Base-by-base conservation (phyloP, 2,113 vertebrate species). In the Amphiprion percula region DNA sequence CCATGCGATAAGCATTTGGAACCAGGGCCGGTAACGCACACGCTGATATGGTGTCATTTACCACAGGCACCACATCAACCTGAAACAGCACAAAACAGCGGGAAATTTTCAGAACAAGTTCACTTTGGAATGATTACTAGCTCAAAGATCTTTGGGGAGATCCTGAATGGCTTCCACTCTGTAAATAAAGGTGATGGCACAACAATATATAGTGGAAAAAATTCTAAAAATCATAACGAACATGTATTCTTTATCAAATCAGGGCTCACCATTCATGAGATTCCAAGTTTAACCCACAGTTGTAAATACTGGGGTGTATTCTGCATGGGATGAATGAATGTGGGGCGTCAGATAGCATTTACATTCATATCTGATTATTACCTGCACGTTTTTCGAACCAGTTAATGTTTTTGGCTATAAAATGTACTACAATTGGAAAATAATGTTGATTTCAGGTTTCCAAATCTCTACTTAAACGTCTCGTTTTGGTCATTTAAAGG, bases 1-100 rank as follows among this genome's bases (percentile, higher is more conserved):
- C 96, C 89, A 98, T 87, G 46, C 92, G 95, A 85, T 95, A 93
- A 0, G 92, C 95, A 77, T 94, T 85, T 52, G 72, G 87, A 80
- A 82, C 79, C 65, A 85, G 39, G 61, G 91, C 90, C 47, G 93
- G 82, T 5, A 61, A 44, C 1, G 55, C 23, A 63, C 92, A 95
- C 6, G 28, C 12, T 39, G 91, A 87, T 9, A 23, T 4, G 9
- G 63, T 87, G 5, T 92, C 88, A 47, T 91, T 88, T 9, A 49
- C 37, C 0, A 23, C 41, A n/a, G 62, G 69, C 55, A 33, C 84
- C 47, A 58, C 77, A 10, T 1, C 69, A 11, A 84, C 84, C 94
- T 94, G 49, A 24, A 88, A 70, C 30, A 79, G 41, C 74, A 90
- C 17, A 87, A 46, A 11, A 82, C 17, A 86, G 37, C 21, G 7